These are phyloP conservation scores for Propithecus perrieri DNA, from an alignment of 2,797 vertebrate species.

Conservation along the genomic window DNA sequence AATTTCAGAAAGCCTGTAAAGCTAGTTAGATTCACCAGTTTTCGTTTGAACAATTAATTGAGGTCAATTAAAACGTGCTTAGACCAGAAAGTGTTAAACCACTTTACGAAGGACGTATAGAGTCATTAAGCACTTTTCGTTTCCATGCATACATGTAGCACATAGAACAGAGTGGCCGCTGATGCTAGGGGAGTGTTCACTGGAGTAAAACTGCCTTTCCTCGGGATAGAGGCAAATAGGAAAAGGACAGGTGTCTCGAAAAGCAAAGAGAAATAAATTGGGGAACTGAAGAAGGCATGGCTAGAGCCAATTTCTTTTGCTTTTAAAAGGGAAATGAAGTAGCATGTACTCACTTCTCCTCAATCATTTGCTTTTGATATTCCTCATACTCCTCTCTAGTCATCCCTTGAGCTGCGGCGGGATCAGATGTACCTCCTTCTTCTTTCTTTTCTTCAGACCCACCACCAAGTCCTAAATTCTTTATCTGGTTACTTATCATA, in stretches of 20 bases:
- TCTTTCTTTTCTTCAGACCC: constrained; percentile 94
- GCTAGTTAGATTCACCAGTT: not conserved
- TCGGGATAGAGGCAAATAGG: not conserved
- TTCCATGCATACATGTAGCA: not conserved
- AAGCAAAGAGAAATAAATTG: not conserved
- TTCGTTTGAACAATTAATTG: not conserved
- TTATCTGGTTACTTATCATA: constrained; percentile 96
- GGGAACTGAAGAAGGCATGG: accelerated
- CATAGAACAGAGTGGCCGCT: accelerated
- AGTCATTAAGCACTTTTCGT: not conserved
- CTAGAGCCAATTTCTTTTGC: not conserved
- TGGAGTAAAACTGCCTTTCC: not conserved
- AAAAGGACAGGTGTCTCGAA: not conserved
- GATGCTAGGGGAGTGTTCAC: not conserved
- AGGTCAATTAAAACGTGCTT: not conserved
- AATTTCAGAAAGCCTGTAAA: not conserved
- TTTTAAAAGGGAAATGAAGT: not conserved
- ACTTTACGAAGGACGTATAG: not conserved
- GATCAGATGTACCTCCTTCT: constrained; percentile 90
- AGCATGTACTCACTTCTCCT: constrained; percentile 96
- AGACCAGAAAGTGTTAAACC: not conserved
- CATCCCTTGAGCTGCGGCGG: constrained; percentile 96
- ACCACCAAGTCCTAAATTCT: constrained; percentile 95
- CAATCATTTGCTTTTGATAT: constrained; percentile 97
- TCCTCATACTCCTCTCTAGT: constrained; percentile 98